Evolutionary conservation across 2,888 invertebrate species (phyloP).

Genomic region (Brassicogethes aeneus): DNA sequence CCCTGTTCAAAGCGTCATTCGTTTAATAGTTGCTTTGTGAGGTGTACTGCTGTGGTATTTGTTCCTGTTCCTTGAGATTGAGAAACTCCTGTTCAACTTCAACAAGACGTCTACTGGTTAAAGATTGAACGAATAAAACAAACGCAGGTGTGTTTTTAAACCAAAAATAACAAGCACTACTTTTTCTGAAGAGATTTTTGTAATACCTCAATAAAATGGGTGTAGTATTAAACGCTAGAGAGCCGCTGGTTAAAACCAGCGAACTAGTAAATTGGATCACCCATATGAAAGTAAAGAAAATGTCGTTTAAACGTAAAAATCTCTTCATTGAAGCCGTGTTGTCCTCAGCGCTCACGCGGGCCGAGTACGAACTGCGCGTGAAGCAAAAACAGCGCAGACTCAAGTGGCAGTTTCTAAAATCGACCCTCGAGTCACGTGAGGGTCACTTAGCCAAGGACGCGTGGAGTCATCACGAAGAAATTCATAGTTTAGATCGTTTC

Average conservation of each 20-base stretch:
- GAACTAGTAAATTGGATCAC: conserved; percentile 55
- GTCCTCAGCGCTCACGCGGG: conserved; percentile 49
- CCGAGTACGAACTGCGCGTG: conserved; percentile 50
- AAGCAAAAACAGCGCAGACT: conserved; percentile 55
- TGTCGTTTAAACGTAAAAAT: conserved; percentile 49
- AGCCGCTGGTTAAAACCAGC: conserved; percentile 40
- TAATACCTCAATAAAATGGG: conserved; percentile 22
- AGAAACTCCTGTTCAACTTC: too few relatives aligned
- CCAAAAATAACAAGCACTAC: conserved; percentile 15
- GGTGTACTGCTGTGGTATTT: neutral
- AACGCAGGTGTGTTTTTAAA: conserved; percentile 26
- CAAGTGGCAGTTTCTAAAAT: conserved; percentile 44
- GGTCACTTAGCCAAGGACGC: conserved; percentile 19
- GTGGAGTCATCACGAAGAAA: conserved; percentile 46
- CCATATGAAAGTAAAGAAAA: conserved; percentile 54
- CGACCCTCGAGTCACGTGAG: conserved; percentile 1
- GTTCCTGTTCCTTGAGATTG: neutral
- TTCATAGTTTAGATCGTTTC: conserved; percentile 52
- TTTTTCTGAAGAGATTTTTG: conserved; percentile 22
- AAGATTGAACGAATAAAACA: neutral
- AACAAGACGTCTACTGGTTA: neutral
- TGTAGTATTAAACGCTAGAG: conserved; percentile 14
- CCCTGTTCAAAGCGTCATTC: conserved; percentile 3
- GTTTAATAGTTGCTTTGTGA: too few relatives aligned
- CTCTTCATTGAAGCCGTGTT: conserved; percentile 57